Evolutionary conservation across 2,113 vertebrate species (phyloP), one percentile per base, ranked within the genome.

Genomic region (Podiceps cristatus): DNA sequence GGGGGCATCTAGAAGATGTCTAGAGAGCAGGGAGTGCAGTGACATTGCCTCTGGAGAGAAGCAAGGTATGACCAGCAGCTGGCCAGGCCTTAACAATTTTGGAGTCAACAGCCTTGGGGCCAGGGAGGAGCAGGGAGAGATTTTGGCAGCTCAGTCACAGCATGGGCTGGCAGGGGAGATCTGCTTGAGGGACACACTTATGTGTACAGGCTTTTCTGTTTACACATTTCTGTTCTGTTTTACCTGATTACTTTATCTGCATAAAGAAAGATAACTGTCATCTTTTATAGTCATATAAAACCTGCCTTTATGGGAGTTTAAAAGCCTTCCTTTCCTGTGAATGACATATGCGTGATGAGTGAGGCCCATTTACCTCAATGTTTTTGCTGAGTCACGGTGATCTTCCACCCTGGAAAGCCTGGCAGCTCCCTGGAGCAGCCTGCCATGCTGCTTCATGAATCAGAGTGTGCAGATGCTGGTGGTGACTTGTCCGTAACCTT

Each of bases 331-430:
- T 25, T 44, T 27, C 2, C 55, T 56, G 60, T 56, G 60, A 11
- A 16, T 7, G 1, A 3, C 31, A 4, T 4, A 3, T 9, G 8
- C 13, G 16, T 69, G 37, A 66, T 74, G 35, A 13, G 18, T 18
- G 27, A 62, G 4, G 3, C 25, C 9, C 9, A 4, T 17, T 11
- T 24, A 78, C 2, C 29, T 50, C 19, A 24, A 2, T 0, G 1
- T 86, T 94, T 95, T 20, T 31, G 3, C 68, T 49, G 76, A 74
- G 77, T 80, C 92, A 58, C 0, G 7, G 24, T 77, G 64, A 1
- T 66, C 91, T 69, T 31, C 7, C 14, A 55, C 17, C 28, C 22
- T 49, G 33, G 27, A 60, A 58, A 45, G 19, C 5, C 10, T 76
- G n/a, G 27, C 50, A 53, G 2, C 52, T 71, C 37, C 47, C 74